phyloP scores from a whole-genome alignment of 2,888 invertebrate species.

The Acanthosoma haemorrhoidale region DNA sequence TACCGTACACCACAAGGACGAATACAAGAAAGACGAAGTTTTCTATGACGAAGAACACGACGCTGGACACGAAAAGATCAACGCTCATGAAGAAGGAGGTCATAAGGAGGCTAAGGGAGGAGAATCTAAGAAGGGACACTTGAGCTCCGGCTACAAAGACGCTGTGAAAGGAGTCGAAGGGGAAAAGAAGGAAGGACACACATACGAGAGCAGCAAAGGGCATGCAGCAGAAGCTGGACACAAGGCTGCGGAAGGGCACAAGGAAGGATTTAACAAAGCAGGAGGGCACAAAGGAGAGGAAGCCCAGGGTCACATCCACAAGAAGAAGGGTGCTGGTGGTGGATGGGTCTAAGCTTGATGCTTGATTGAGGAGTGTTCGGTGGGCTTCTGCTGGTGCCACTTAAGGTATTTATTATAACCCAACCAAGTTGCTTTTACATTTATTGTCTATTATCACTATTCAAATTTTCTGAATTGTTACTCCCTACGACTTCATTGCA shows the following conservation, averaged over 20 bases:
- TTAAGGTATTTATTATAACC: background rate
- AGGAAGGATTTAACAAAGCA: slow-evolving; percentile 54
- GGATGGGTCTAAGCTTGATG: background rate
- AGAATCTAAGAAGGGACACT: slow-evolving; percentile 54
- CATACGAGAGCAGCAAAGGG: slow-evolving; percentile 52
- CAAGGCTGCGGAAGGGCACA: slow-evolving; percentile 53
- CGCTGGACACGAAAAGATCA: slow-evolving; percentile 60
- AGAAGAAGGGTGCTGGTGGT: background rate
- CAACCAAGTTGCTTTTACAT: background rate
- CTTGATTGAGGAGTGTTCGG: too few species aligned
- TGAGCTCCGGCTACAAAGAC: slow-evolving; percentile 52
- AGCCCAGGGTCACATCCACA: slow-evolving; percentile 46
- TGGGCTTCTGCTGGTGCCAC: background rate
- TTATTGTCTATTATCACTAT: background rate
- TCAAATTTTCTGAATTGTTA: too few species aligned
- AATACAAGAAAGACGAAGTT: slow-evolving; percentile 69
- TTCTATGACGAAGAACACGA: slow-evolving; percentile 69
- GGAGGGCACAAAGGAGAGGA: slow-evolving; percentile 51
- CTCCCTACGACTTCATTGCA: too few species aligned
- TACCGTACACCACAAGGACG: slow-evolving; percentile 68
- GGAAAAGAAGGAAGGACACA: slow-evolving; percentile 54
- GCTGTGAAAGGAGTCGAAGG: slow-evolving; percentile 55
- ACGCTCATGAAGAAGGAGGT: slow-evolving; percentile 54
- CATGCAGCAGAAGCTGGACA: slow-evolving; percentile 56
- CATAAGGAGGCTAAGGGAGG: slow-evolving; percentile 54